These are phyloP conservation scores for Pterocles gutturalis DNA, from an alignment of 2,113 vertebrate species.

Conservation along the genomic window DNA sequence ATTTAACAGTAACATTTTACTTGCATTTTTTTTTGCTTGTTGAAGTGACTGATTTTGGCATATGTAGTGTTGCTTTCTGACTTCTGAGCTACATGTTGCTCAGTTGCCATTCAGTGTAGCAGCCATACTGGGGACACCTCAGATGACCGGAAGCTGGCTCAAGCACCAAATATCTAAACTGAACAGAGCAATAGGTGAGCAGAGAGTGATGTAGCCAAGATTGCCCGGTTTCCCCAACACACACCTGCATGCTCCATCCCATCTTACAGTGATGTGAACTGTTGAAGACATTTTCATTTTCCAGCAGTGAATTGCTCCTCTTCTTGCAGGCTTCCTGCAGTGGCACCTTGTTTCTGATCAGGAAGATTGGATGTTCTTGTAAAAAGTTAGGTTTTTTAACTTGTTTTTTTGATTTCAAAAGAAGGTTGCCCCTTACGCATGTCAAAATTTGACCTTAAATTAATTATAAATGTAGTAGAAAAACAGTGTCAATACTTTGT, in stretches of 20 bases:
- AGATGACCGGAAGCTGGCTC: background rate
- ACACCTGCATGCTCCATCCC: fast-evolving
- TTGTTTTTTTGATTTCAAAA: background rate
- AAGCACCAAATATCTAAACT: background rate
- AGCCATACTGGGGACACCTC: background rate
- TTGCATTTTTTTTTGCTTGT: background rate
- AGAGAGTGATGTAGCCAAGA: too few species aligned
- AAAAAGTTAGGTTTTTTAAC: background rate
- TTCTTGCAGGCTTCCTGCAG: background rate
- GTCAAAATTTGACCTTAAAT: background rate
- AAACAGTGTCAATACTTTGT: background rate
- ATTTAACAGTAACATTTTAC: background rate
- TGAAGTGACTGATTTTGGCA: background rate
- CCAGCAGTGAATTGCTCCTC: background rate
- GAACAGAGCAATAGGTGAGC: background rate
- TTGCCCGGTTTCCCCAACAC: background rate
- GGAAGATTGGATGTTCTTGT: background rate
- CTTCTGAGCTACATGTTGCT: background rate
- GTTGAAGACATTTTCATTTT: background rate
- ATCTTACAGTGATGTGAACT: background rate
- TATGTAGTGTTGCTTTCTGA: background rate
- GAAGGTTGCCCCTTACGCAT: background rate
- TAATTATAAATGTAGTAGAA: background rate
- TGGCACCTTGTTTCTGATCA: background rate
- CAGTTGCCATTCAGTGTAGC: fast-evolving